Evolutionary conservation across 2,113 vertebrate genomes (phyloP).

Genomic region (Nipponia nippon): DNA sequence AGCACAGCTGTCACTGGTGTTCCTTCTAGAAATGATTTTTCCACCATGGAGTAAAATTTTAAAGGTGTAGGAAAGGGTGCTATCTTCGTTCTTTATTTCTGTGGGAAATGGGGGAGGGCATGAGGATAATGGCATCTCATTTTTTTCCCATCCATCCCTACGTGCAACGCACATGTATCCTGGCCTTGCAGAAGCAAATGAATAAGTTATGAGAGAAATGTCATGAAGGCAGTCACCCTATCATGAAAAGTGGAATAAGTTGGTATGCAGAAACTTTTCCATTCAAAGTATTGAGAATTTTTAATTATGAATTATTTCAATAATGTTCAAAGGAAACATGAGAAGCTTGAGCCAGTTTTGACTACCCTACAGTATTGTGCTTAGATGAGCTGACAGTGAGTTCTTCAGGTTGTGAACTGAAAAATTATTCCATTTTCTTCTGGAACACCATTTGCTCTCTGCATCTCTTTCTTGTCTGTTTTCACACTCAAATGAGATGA

Average conservation of each 20-base stretch:
- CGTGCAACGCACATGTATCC: accelerated
- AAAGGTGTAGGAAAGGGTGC: background rate
- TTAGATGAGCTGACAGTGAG: background rate
- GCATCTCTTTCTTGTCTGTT: background rate
- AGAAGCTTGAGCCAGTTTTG: background rate
- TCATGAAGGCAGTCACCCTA: background rate
- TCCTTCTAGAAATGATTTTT: background rate
- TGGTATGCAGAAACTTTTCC: background rate
- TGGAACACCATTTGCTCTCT: background rate
- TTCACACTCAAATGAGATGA: background rate
- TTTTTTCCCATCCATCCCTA: background rate
- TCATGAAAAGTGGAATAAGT: background rate
- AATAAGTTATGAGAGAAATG: background rate
- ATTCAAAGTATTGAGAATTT: background rate
- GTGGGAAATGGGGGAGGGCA: background rate
- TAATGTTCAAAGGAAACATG: background rate
- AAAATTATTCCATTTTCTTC: background rate
- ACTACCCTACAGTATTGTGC: background rate
- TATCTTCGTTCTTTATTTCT: background rate
- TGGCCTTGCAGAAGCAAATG: background rate
- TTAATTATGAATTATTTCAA: background rate
- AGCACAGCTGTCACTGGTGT: background rate
- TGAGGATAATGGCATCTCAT: background rate
- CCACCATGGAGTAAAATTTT: background rate
- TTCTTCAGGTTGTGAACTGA: background rate